Evolutionary conservation across 1,140 invertebrate species (phyloP).

Genomic region (Trichoplusia ni): DNA sequence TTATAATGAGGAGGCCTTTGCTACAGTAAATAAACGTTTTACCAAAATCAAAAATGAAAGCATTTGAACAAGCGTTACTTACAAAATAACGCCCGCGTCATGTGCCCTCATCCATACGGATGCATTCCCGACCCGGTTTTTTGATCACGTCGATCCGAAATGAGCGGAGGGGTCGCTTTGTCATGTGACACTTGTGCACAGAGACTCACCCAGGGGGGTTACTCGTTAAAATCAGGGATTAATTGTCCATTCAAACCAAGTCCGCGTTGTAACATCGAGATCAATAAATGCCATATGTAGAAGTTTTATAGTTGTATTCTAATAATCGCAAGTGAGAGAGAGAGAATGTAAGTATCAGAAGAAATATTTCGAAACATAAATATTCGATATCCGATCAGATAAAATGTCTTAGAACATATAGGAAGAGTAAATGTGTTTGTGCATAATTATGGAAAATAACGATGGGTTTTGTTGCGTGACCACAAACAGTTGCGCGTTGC

Average conservation of each 20-base stretch:
- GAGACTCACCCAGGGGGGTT: conserved; percentile 66
- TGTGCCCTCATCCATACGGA: conserved; percentile 67
- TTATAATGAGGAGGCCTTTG: background rate
- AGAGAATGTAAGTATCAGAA: too few species aligned
- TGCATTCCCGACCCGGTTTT: conserved; percentile 76
- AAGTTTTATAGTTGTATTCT: too few species aligned
- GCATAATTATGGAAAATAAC: background rate
- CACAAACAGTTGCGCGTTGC: conserved; percentile 40
- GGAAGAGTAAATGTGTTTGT: too few species aligned
- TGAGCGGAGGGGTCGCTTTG: conserved; percentile 73
- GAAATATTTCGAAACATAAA: background rate
- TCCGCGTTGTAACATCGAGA: conserved; percentile 21
- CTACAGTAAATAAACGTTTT: background rate
- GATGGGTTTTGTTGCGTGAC: conserved; percentile 51
- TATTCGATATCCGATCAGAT: too few species aligned
- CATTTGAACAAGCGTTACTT: conserved; percentile 13
- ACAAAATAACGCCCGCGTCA: conserved; percentile 23
- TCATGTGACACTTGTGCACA: conserved; percentile 78
- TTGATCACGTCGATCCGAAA: conserved; percentile 74
- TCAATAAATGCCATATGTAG: conserved; percentile 26
- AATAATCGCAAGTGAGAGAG: too few species aligned
- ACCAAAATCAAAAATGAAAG: background rate
- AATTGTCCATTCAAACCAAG: conserved; percentile 55
- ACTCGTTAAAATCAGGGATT: conserved; percentile 66
- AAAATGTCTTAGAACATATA: too few species aligned